Base-by-base conservation (phyloP, 2,113 vertebrate genomes). In the Eulemur macaco region DNA sequence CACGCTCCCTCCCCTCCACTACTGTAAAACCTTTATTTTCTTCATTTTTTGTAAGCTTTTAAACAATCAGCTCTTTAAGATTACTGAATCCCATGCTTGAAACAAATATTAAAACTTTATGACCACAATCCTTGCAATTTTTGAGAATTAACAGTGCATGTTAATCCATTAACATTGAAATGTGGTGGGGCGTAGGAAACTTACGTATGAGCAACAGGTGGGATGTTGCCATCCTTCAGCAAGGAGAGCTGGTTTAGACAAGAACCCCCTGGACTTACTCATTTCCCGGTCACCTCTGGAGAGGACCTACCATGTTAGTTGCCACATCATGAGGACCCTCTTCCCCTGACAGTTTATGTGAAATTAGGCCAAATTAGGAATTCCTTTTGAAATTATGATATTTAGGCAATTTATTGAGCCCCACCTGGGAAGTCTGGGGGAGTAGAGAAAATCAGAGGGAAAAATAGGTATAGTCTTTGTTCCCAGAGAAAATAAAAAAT, bases 181-280 rank as follows among this genome's bases (percentile, higher is more conserved):
- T 6, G 0, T 63, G 23, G 47, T 5, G 3, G 60, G 37, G 4
- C 4, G 37, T 1, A 1, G 15, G 58, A 77, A 52, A 13, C 14
- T 15, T 15, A 23, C 20, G 8, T 1, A 18, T 0, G 31, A 31
- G 47, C 12, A 14, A 37, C 1, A 12, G 29, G 8, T 11, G 6
- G 11, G 54, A 21, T 25, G 7, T 6, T 37, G 5, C 2, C 1
- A 8, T 25, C 11, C 37, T 18, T 13, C 3, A 0, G 2, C 0
- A 29, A 83, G 12, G 4, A 2, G 18, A 42, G 11, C 2, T 4
- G 0, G 18, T 29, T 29, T 54, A 34, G 10, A 14, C 23, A 25
- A 73, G 31, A n/a, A 14, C 4, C 56, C 6, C 63, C 50, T 13
- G 39, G 20, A 27, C 14, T 8, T 31, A 3, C 13, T 37, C 21